These are phyloP conservation scores for Oncorhynchus mykiss DNA, from an alignment of 2,113 vertebrate genomes.

Conservation along the genomic window DNA sequence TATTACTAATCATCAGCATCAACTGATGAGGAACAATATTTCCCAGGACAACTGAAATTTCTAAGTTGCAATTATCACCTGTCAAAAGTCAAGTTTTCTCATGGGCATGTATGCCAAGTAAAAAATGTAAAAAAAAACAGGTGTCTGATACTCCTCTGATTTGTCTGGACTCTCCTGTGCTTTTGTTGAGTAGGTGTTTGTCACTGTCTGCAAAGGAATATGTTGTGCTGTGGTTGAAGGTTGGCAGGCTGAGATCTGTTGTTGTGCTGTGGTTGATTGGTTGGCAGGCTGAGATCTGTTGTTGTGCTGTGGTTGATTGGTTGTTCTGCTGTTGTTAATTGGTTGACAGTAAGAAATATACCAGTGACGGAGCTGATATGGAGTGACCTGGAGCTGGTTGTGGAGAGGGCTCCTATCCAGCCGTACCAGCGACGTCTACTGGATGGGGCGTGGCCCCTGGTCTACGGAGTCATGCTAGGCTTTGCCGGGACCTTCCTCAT, in stretches of 20 bases:
- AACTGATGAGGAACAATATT: slow-evolving; percentile 51
- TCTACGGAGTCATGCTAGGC: slow-evolving; percentile 75
- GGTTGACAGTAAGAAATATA: slow-evolving; percentile 26
- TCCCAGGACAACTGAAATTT: slow-evolving; percentile 55
- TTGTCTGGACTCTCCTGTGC: slow-evolving; percentile 24
- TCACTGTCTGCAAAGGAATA: neutral
- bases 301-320: neutral
- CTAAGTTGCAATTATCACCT: slow-evolving; percentile 69
- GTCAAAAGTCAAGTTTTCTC: slow-evolving; percentile 44
- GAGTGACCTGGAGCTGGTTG: slow-evolving; percentile 68
- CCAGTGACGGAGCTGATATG: slow-evolving; percentile 59
- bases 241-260: neutral
- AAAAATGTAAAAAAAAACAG: neutral
- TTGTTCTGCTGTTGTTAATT: neutral
- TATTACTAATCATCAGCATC: slow-evolving; percentile 63
- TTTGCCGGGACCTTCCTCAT: slow-evolving; percentile 64
- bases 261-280: neutral
- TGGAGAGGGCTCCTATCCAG: slow-evolving; percentile 60
- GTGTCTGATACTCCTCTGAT: slow-evolving; percentile 6
- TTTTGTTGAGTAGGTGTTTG: neutral
- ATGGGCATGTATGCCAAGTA: slow-evolving; percentile 27
- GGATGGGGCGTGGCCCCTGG: slow-evolving; percentile 66
- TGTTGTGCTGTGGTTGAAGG: neutral
- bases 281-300: neutral
- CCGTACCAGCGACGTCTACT: slow-evolving; percentile 62